Evolutionary conservation across 2,797 vertebrate genomes (phyloP).

Genomic region (Arnoldichthys spilopterus): DNA sequence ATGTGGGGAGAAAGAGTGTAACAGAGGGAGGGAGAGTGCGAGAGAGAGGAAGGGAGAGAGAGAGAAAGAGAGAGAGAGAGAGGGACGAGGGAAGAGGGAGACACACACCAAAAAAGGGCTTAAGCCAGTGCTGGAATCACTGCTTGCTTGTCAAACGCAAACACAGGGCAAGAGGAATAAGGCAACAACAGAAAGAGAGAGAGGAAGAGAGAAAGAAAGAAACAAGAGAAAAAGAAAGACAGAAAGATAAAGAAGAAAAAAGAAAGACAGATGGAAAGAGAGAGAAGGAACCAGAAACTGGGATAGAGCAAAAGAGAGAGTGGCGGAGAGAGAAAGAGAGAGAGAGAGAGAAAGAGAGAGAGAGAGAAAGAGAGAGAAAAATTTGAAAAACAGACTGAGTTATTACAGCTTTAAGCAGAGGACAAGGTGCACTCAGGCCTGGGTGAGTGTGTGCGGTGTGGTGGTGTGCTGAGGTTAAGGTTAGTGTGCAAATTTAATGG

Average conservation of each 20-base stretch:
- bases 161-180: slow-evolving; percentile 48
- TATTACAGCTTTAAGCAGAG: slow-evolving; percentile 1
- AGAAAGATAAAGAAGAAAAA: neutral
- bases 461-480: slow-evolving; percentile 6
- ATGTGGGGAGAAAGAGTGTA: slow-evolving; percentile 27
- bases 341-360: slow-evolving; percentile 28
- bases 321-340: slow-evolving; percentile 14
- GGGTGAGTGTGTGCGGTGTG: slow-evolving; percentile 26
- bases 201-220: slow-evolving; percentile 6
- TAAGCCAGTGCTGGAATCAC: slow-evolving; percentile 63
- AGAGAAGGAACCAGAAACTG: slow-evolving; percentile 1
- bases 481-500: slow-evolving; percentile 19
- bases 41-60: too few species aligned
- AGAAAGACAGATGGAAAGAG: neutral
- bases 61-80: slow-evolving; percentile 28
- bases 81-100: slow-evolving; percentile 31
- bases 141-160: slow-evolving; percentile 65
- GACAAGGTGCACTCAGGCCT: slow-evolving; percentile 2
- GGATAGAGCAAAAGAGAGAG: slow-evolving; percentile 4
- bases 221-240: slow-evolving; percentile 1
- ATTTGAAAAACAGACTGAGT: too few species aligned
- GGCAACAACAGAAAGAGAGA: slow-evolving; percentile 32
- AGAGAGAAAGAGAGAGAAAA: slow-evolving; percentile 26
- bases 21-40: slow-evolving; percentile 4
- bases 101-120: slow-evolving; percentile 75